phyloP scores from a whole-genome alignment of 2,113 vertebrate species.

The Chelonoidis abingdonii region DNA sequence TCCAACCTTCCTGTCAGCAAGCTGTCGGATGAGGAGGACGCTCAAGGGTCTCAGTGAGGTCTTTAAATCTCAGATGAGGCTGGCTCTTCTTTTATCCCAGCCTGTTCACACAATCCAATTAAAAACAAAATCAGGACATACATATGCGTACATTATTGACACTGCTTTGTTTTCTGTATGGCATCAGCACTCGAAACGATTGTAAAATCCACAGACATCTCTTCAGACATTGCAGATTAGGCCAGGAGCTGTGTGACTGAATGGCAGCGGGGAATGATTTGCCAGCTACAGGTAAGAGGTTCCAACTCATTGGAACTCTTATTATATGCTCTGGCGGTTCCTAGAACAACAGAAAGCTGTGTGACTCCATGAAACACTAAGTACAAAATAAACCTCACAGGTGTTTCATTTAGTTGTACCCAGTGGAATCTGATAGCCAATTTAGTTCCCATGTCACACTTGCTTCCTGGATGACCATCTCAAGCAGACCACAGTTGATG shows the following conservation, averaged over 20 bases:
- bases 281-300: neutral
- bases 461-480: too few relatives aligned
- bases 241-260: neutral
- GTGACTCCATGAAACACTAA: neutral
- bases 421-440: neutral
- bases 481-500: neutral
- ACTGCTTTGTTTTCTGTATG: neutral
- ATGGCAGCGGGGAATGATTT: neutral
- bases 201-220: neutral
- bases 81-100: neutral
- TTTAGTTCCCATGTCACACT: neutral
- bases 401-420: neutral
- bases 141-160: neutral
- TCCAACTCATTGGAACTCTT: neutral
- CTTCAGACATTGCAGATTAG: neutral
- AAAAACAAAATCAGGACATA: neutral
- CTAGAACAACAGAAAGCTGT: neutral
- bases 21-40: neutral
- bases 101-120: neutral
- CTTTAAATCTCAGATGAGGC: neutral
- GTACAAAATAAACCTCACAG: neutral
- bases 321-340: neutral
- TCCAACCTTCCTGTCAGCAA: neutral
- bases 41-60: neutral
- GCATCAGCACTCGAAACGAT: neutral